Evolutionary conservation across 92 coral and sea anemone species (phyloP).

Genomic region (Porites divaricata): DNA sequence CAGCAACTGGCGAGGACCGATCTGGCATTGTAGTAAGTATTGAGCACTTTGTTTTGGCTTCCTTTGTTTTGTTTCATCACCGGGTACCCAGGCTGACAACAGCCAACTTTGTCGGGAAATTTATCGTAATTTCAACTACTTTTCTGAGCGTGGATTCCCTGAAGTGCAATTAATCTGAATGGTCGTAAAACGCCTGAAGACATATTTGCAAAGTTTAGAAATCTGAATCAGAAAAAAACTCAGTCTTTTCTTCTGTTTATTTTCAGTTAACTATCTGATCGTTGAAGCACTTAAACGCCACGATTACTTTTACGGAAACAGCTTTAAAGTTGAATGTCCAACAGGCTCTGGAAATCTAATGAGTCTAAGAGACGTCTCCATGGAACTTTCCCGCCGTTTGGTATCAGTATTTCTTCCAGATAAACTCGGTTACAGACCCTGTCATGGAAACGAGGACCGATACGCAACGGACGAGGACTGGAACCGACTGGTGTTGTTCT

Average conservation of each 20-base stretch:
- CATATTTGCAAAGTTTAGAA: neutral
- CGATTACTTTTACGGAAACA: slow-evolving; percentile 86
- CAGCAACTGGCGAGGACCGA: slow-evolving; percentile 99
- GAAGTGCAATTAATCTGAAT: no score
- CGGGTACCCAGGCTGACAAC: no score
- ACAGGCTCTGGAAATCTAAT: slow-evolving; percentile 80
- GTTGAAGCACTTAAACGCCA: slow-evolving; percentile 89
- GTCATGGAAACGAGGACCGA: slow-evolving; percentile 86
- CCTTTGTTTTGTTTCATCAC: no score
- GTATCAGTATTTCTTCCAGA: slow-evolving; percentile 79
- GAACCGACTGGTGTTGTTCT: slow-evolving; percentile 87
- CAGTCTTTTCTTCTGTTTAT: neutral
- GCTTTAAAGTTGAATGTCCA: slow-evolving; percentile 90
- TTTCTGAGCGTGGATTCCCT: no score
- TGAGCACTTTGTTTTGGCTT: no score
- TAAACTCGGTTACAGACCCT: slow-evolving; percentile 86
- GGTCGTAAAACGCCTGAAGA: neutral
- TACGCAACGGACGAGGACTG: slow-evolving; percentile 79
- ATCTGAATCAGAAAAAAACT: neutral
- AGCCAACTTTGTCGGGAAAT: no score
- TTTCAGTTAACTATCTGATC: slow-evolving; percentile 76
- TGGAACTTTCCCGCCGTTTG: slow-evolving; percentile 77
- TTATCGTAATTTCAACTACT: no score
- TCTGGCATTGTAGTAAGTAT: slow-evolving; percentile 88
- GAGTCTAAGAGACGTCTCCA: slow-evolving; percentile 82